Evolutionary conservation across 92 coral and sea anemone species (phyloP), one percentile per base, ranked within the genome.

Genomic region (Parazoanthus swiftii): DNA sequence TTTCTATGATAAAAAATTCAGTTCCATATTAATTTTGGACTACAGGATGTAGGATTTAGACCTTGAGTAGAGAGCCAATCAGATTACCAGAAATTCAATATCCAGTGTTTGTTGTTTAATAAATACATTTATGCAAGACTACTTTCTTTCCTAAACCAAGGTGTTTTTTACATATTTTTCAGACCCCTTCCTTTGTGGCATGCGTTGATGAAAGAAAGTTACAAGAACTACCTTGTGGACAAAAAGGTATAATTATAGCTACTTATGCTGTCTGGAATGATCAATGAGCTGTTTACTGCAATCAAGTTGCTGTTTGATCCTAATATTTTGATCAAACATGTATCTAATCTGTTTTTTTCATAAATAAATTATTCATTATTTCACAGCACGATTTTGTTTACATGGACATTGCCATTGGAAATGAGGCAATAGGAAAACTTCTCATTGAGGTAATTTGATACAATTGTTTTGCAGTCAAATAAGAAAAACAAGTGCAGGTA

Each of bases 171-270:
- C 36, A 77, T 85, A 29, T 29, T 29, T 77, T 77, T 15, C 76
- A 97, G 99, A 77, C 98, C 99, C 67, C 94, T 97, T 51, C 99
- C 99, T 21, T 58, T 97, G 44, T 97, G 99, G 98, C 94, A 97
- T 88, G 99, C 97, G 20, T 79, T 95, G 95, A 92, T 93, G 51
- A 97, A 97, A 66, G 98, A 95, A 78, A 80, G 92, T 44, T 97
- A 97, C 80, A 94, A 91, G 89, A 85, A 92, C 76, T 80, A 95
- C 86, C 91, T 97, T 50, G 82, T 93, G 9, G 85, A 89, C 54
- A 93, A 92, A 70, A 93, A 94, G 99, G 98, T 97, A 92, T 29
- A 29, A 29, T 63, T 39, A 9, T 13, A 54, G 59, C 59, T 54
- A 11, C 59, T 54, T 1, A 3, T 54, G 59, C 20, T 15, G 59